phyloP scores from a whole-genome alignment of 2,888 invertebrate species.

The Heliconius hortense region DNA sequence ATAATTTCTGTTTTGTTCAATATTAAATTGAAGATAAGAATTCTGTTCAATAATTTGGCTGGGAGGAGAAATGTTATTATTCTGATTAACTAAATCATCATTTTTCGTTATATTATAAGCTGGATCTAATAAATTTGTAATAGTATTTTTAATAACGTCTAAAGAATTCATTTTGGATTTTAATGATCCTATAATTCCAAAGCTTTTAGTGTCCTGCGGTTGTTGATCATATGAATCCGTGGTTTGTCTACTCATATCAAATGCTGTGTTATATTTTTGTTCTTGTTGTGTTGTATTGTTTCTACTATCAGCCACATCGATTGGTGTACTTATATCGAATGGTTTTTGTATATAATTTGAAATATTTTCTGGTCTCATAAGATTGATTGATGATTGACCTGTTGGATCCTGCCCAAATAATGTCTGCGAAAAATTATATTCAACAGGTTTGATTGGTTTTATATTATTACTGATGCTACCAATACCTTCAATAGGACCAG shows the following conservation, averaged over 20 bases:
- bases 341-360: constrained; percentile 37
- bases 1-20: background rate
- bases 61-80: constrained; percentile 34
- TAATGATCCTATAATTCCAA: constrained; percentile 74
- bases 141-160: constrained; percentile 73
- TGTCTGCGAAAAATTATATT: constrained; percentile 57
- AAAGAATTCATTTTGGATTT: constrained; percentile 73
- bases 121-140: constrained; percentile 77
- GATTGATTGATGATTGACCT: constrained; percentile 33
- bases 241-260: constrained; percentile 66
- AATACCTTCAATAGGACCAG: constrained; percentile 74
- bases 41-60: constrained; percentile 18
- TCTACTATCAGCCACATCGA: constrained; percentile 33
- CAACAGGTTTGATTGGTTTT: constrained; percentile 60
- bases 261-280: constrained; percentile 57
- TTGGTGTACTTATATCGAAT: constrained; percentile 50
- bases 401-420: constrained; percentile 59
- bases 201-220: constrained; percentile 60
- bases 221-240: constrained; percentile 57
- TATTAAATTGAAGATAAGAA: constrained; percentile 2
- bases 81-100: constrained; percentile 44
- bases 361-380: constrained; percentile 46
- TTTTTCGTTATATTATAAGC: constrained; percentile 61
- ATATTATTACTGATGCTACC: constrained; percentile 69
- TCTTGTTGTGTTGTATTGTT: constrained; percentile 44